These are phyloP conservation scores for Phenganax stokvisi DNA, from an alignment of 92 coral and sea anemone species.

Conservation along the genomic window DNA sequence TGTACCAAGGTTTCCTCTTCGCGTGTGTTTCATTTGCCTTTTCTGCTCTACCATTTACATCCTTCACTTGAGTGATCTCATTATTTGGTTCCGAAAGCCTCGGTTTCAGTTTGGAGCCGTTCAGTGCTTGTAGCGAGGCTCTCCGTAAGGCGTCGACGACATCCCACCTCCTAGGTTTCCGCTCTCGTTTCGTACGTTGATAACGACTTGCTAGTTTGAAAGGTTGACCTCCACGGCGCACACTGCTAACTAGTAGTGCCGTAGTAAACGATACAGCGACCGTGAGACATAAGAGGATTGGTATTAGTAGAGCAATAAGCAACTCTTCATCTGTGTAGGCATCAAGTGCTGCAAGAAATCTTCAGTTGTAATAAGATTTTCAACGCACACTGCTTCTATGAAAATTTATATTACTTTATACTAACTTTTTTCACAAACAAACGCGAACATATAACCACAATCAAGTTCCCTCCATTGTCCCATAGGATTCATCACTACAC, in stretches of 20 bases:
- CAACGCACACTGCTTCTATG: too few relatives aligned
- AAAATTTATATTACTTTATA: background rate
- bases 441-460: conserved; percentile 63
- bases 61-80: conserved; percentile 8
- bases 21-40: background rate
- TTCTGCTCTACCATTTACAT: background rate
- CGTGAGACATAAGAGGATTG: conserved; percentile 33
- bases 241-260: conserved; percentile 31
- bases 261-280: conserved; percentile 24
- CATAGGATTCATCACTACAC: conserved; percentile 73
- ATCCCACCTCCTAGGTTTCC: conserved; percentile 24
- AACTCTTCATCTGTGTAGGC: background rate
- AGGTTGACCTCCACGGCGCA: conserved; percentile 35
- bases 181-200: conserved; percentile 10
- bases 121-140: conserved; percentile 19
- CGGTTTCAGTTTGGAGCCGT: background rate
- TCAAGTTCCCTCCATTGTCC: conserved; percentile 82
- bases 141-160: conserved; percentile 20
- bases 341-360: background rate
- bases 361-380: background rate
- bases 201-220: conserved; percentile 36
- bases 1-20: background rate
- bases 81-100: conserved; percentile 3
- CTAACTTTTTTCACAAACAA: conserved; percentile 83
- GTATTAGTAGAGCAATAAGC: conserved; percentile 26